Evolutionary conservation across 2,888 invertebrate species (phyloP).

Genomic region (Panzeria rudis): DNA sequence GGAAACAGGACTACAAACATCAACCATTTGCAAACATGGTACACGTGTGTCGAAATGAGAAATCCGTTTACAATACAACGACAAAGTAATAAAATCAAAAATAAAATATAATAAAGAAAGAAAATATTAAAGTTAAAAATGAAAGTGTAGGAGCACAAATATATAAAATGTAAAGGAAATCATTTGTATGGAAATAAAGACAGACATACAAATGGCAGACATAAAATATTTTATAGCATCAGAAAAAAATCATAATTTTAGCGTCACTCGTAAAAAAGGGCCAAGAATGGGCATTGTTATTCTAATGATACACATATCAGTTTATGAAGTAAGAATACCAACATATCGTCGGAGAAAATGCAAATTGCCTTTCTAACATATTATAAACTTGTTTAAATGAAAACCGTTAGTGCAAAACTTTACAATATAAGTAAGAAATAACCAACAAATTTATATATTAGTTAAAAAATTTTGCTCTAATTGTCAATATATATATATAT

Average conservation of each 20-base stretch:
- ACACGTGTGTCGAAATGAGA: constrained; percentile 36
- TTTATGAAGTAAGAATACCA: too few species aligned
- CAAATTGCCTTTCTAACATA: too few species aligned
- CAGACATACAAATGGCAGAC: neutral
- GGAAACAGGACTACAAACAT: constrained; percentile 9
- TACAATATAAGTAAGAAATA: too few species aligned
- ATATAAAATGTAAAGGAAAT: neutral
- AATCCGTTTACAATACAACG: constrained; percentile 41
- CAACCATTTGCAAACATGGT: neutral
- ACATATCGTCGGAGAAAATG: too few species aligned
- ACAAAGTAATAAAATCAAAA: constrained; percentile 51
- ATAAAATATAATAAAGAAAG: constrained; percentile 18
- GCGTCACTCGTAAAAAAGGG: neutral
- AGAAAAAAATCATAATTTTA: neutral
- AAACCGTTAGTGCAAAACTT: too few species aligned
- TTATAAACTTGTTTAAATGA: too few species aligned
- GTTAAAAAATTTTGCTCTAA: too few species aligned
- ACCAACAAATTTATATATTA: too few species aligned
- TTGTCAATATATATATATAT: too few species aligned
- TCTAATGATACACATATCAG: neutral
- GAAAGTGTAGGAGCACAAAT: neutral
- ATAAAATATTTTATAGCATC: neutral
- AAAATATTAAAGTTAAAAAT: neutral
- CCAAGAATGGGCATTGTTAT: neutral
- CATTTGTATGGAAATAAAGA: neutral